phyloP scores from a whole-genome alignment of 2,797 vertebrate genomes.

The Molossus alvarezi region DNA sequence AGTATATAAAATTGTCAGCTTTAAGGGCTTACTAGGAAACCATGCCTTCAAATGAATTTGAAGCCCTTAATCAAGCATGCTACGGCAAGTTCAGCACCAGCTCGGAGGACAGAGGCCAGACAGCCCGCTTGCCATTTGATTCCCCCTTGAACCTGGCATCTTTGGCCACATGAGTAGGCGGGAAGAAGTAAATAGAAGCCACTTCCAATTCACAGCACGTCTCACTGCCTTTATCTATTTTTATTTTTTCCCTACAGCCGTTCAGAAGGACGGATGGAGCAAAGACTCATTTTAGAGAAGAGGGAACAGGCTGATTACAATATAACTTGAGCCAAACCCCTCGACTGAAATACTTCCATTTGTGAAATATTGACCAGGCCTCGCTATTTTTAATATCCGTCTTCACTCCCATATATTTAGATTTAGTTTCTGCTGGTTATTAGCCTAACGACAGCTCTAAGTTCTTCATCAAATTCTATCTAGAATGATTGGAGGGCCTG shows the following conservation, averaged over 20 bases:
- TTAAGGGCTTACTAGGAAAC: conserved; percentile 36
- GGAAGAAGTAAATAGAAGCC: conserved; percentile 59
- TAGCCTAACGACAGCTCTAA: conserved; percentile 47
- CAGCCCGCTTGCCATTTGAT: background rate
- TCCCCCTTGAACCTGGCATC: conserved; percentile 2
- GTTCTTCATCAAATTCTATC: conserved; percentile 50
- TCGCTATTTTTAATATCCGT: conserved; percentile 45
- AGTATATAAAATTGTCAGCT: background rate
- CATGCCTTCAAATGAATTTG: background rate
- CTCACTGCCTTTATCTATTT: background rate
- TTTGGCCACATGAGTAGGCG: background rate
- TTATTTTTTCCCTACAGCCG: background rate
- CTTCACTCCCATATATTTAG: conserved; percentile 19
- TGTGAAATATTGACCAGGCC: conserved; percentile 22
- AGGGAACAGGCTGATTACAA: conserved; percentile 42
- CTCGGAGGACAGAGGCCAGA: background rate
- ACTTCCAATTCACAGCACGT: conserved; percentile 41
- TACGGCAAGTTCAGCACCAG: background rate
- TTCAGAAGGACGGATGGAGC: background rate
- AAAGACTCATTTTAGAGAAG: conserved; percentile 43
- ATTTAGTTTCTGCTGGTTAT: conserved; percentile 65
- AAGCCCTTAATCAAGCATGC: background rate
- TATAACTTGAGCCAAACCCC: background rate
- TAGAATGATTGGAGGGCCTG: conserved; percentile 58
- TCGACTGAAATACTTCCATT: background rate